Evolutionary conservation across 1,140 invertebrate genomes (phyloP).

Genomic region (Drosophila prosaltans): DNA sequence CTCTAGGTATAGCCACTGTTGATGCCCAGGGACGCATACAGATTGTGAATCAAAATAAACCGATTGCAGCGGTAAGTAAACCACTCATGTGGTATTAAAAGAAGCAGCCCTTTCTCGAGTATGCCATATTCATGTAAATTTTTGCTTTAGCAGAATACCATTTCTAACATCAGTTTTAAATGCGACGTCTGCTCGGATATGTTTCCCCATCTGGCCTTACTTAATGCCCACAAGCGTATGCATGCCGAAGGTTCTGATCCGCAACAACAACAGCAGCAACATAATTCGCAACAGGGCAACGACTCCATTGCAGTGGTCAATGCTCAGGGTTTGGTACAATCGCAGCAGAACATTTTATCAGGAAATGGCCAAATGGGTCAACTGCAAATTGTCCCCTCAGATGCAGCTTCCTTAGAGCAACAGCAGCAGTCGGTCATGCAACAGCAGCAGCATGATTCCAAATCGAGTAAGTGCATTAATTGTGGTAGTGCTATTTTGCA

Average conservation of each 20-base stretch:
- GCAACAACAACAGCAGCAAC: slow-evolving; percentile 65
- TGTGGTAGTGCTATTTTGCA: slow-evolving; percentile 84
- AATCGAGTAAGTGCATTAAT: slow-evolving; percentile 84
- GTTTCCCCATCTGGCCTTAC: slow-evolving; percentile 89
- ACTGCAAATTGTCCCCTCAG: slow-evolving; percentile 86
- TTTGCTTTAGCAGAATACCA: slow-evolving; percentile 85
- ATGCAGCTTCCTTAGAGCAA: slow-evolving; percentile 78
- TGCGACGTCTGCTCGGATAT: slow-evolving; percentile 93
- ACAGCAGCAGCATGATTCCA: slow-evolving; percentile 73
- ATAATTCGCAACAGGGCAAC: slow-evolving; percentile 53
- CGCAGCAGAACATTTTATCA: slow-evolving; percentile 83
- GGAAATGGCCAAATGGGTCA: slow-evolving; percentile 83
- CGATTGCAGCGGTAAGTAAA: slow-evolving; percentile 72
- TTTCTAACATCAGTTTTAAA: slow-evolving; percentile 92
- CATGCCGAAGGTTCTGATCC: slow-evolving; percentile 85
- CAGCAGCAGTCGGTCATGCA: slow-evolving; percentile 72
- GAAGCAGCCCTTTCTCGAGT: neutral
- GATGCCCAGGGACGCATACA: slow-evolving; percentile 81
- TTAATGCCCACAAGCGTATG: slow-evolving; percentile 92
- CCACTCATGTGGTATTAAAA: neutral
- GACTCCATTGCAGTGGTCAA: slow-evolving; percentile 75
- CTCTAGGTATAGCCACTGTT: slow-evolving; percentile 79
- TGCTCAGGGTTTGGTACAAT: slow-evolving; percentile 84
- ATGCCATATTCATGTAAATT: neutral
- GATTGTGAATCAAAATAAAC: slow-evolving; percentile 83